phyloP scores from a whole-genome alignment of 2,888 invertebrate species.

The Hemaris fuciformis region DNA sequence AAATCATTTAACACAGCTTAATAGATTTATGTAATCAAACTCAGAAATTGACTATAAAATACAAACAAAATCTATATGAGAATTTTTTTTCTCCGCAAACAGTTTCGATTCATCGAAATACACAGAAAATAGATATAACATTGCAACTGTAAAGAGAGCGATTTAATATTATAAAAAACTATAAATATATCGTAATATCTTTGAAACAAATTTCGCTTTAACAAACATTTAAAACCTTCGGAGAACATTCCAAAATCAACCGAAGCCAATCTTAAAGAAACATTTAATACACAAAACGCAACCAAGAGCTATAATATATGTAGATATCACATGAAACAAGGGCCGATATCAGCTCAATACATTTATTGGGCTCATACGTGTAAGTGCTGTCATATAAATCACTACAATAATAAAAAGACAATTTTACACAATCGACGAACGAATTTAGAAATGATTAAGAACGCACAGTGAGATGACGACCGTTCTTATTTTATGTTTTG shows the following conservation, averaged over 20 bases:
- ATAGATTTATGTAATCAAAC: too few relatives aligned
- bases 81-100: too few relatives aligned
- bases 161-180: too few relatives aligned
- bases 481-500: background rate
- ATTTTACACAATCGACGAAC: slow-evolving; percentile 59
- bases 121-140: background rate
- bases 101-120: too few relatives aligned
- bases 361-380: slow-evolving; percentile 68
- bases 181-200: background rate
- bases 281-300: slow-evolving; percentile 5
- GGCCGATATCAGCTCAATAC: slow-evolving; percentile 44
- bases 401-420: slow-evolving; percentile 67
- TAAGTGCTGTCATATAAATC: slow-evolving; percentile 71
- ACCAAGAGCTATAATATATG: slow-evolving; percentile 8
- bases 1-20: too few relatives aligned
- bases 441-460: slow-evolving; percentile 66
- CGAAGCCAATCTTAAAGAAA: background rate
- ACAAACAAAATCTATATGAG: too few relatives aligned
- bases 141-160: background rate
- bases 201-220: background rate
- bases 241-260: background rate
- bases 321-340: slow-evolving; percentile 56
- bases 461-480: slow-evolving; percentile 30
- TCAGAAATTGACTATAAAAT: too few relatives aligned
- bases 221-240: background rate